phyloP scores from a whole-genome alignment of 2,888 invertebrate species.

The Calliphora vomitoria region DNA sequence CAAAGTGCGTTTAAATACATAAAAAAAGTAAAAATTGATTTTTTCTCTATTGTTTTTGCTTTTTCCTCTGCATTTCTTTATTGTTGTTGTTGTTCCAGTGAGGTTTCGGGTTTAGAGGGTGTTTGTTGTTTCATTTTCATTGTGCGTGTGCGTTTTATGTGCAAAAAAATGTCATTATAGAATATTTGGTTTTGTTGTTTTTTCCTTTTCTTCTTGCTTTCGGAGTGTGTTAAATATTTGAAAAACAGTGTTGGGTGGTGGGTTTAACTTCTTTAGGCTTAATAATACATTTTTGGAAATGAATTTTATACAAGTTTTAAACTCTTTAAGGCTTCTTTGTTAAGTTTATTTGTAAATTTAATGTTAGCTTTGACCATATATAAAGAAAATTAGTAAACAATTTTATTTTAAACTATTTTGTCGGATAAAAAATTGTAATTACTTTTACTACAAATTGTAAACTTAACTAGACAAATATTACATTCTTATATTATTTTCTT shows the following conservation, averaged over 20 bases:
- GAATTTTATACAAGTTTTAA: not conserved
- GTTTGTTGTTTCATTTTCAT: slow-evolving; percentile 45
- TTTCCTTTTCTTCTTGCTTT: not conserved
- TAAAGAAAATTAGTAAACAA: too few relatives aligned
- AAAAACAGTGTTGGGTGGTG: slow-evolving; percentile 28
- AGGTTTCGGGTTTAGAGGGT: slow-evolving; percentile 40
- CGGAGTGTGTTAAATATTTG: slow-evolving; percentile 7
- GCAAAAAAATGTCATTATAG: slow-evolving; percentile 69
- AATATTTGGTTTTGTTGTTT: slow-evolving; percentile 23
- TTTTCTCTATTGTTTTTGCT: slow-evolving; percentile 51
- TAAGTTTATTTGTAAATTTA: not conserved
- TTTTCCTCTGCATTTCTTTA: slow-evolving; percentile 39
- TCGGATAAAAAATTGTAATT: too few relatives aligned
- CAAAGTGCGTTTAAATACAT: slow-evolving; percentile 61
- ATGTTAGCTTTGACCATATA: too few relatives aligned
- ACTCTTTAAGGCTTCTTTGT: not conserved
- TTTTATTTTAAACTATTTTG: too few relatives aligned
- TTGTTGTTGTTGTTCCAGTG: not conserved
- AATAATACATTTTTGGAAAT: slow-evolving; percentile 29
- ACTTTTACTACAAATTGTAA: too few relatives aligned
- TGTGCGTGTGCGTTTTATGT: slow-evolving; percentile 72
- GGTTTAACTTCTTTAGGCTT: not conserved
- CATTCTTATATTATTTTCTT: too few relatives aligned
- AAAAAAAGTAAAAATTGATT: slow-evolving; percentile 59
- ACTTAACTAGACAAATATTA: too few relatives aligned